Evolutionary conservation across 2,113 vertebrate species (phyloP).

Genomic region (Hylia prasina): DNA sequence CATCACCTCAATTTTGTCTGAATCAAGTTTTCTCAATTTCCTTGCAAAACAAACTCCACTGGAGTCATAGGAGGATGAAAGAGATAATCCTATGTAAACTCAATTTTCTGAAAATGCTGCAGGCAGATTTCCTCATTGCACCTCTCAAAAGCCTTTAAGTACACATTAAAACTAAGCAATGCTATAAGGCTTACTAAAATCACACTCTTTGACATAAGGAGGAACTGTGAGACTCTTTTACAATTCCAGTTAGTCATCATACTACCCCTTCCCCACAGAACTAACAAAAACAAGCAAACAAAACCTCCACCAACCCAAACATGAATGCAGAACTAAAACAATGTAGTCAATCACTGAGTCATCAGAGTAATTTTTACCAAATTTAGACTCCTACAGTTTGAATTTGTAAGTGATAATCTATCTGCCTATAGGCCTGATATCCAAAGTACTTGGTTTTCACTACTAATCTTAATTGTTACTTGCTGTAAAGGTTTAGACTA

Average conservation of each 20-base stretch:
- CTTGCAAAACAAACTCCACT: neutral
- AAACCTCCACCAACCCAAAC: neutral
- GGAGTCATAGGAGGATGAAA: neutral
- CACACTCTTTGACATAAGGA: neutral
- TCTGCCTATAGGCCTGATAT: neutral
- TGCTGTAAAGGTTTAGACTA: neutral
- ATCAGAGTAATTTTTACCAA: neutral
- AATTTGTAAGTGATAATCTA: neutral
- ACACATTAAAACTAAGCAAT: neutral
- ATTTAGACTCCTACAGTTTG: neutral
- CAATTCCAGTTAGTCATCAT: neutral
- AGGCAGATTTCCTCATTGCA: neutral
- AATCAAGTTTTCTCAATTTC: neutral
- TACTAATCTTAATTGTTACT: neutral
- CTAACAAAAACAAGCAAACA: neutral
- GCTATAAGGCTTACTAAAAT: neutral
- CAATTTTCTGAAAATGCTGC: slow-evolving; percentile 5
- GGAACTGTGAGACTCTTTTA: neutral
- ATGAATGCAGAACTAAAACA: neutral
- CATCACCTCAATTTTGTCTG: neutral
- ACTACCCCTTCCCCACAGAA: neutral
- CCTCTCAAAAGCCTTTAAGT: neutral
- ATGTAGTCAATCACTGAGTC: neutral
- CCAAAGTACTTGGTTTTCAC: neutral
- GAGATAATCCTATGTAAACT: neutral